Evolutionary conservation across 2,797 vertebrate genomes (phyloP).

Genomic region (Labeo calbasu): DNA sequence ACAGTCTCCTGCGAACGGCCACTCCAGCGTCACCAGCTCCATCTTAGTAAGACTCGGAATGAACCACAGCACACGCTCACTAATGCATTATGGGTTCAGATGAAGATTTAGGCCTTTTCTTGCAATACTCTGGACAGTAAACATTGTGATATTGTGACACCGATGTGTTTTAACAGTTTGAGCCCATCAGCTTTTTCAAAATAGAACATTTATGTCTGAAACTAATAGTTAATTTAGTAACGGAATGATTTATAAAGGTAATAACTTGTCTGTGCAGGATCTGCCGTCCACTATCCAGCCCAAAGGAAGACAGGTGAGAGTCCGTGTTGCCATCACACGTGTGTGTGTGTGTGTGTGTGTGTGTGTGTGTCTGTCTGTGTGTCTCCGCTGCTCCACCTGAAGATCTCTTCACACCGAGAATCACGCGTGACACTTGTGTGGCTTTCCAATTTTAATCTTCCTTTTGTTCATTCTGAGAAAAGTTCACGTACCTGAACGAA

Average conservation of each 20-base stretch:
- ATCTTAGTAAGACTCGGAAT: conserved; percentile 89
- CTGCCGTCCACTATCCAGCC: conserved; percentile 95
- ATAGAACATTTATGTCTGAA: neutral
- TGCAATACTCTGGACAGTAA: neutral
- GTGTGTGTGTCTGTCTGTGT: neutral
- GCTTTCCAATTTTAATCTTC: neutral
- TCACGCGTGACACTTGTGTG: neutral
- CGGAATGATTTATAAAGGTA: neutral
- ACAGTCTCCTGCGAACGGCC: conserved; percentile 98
- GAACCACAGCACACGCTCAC: neutral
- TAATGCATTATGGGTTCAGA: neutral
- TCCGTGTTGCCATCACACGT: neutral
- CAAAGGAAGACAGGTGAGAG: conserved; percentile 95
- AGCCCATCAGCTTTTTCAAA: neutral
- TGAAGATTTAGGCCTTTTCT: neutral
- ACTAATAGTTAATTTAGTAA: neutral
- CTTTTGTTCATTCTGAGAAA: neutral
- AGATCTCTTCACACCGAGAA: conserved; percentile 1
- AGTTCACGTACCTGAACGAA: neutral
- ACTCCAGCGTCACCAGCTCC: conserved; percentile 99
- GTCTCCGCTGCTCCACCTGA: neutral
- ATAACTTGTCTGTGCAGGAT: conserved; percentile 84
- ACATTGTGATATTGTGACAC: neutral
- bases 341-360: neutral
- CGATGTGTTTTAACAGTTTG: neutral